Conservation (phyloP, 2,797 vertebrate genomes). For the Schizothorax lantsangensis region DNA sequence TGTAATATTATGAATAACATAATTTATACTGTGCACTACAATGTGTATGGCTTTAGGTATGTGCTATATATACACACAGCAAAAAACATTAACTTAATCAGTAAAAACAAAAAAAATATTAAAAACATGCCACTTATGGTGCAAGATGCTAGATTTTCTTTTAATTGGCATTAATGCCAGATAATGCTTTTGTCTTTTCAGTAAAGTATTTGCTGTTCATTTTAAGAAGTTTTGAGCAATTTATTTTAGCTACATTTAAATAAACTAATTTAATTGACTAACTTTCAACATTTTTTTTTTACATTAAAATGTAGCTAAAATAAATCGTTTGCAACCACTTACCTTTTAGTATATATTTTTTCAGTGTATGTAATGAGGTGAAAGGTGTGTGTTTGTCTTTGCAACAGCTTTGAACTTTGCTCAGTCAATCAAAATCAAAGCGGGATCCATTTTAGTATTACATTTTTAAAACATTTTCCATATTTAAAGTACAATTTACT, state of each 20-base stretch:
- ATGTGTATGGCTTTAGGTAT: background rate
- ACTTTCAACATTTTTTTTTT: too few relatives aligned
- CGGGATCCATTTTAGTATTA: background rate
- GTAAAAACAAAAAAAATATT: background rate
- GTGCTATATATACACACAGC: background rate
- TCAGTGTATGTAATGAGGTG: background rate
- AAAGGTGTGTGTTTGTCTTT: background rate
- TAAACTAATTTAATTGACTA: too few relatives aligned
- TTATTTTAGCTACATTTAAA: too few relatives aligned
- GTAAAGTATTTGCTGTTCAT: background rate
- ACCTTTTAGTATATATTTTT: too few relatives aligned
- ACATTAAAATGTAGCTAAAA: too few relatives aligned
- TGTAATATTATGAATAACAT: background rate
- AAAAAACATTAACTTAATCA: background rate
- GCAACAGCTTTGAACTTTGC: background rate
- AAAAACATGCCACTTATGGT: background rate
- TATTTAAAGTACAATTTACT: background rate
- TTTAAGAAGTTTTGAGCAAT: background rate
- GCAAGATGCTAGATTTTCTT: background rate
- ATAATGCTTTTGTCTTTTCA: background rate
- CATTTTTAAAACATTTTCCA: background rate
- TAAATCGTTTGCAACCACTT: too few relatives aligned
- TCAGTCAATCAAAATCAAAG: background rate
- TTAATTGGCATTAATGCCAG: background rate
- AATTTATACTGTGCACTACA: background rate